Base-by-base conservation (phyloP, 1,140 invertebrate genomes). In the Elymnias hypermnestra region DNA sequence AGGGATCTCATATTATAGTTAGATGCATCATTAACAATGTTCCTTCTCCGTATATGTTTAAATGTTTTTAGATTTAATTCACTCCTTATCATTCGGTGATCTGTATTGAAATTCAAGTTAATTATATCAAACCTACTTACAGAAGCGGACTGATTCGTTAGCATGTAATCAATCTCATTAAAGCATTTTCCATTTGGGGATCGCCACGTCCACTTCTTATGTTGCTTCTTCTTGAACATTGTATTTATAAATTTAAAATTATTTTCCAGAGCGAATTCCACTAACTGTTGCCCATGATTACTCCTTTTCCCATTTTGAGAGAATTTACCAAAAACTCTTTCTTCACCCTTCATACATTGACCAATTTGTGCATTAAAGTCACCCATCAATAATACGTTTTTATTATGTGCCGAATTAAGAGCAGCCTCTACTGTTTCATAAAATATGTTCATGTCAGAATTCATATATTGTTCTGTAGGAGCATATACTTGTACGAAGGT, bases 351-450 rank as follows among this genome's bases (percentile, higher is more conserved):
- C 38, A 39, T 14, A 0, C 19, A 25, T 57, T 52, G 43, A 7
- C 48, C 53, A 42, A 57, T 47, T 39, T 43, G n/a, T 18, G 53
- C 52, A 9, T 45, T 56, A 23, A 51, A 56, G 22, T 56, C 43
- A 6, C 14, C 14, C 1, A 33, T 4, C n/a, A 57, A 2, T 3
- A 51, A 40, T 4, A 47, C 2, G 15, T 47, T 43, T 22, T 47
- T 53, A 19, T 28, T 5, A 10, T 36, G 14, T 3, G 29, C 10
- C 2, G 4, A 41, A 14, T 45, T 31, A 19, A 53, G 2, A 21
- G 37, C 50, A 8, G 21, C 4, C 7, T 53, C 10, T n/a, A 53
- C 7, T 4, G 29, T 26, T 25, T n/a, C 0, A 10, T 53, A 53
- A 21, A 53, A 53, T 10, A 4, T 4, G 1, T 45, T 26, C n/a